Evolutionary conservation across 2,797 vertebrate genomes (phyloP).

Genomic region (Poecilia gillii): DNA sequence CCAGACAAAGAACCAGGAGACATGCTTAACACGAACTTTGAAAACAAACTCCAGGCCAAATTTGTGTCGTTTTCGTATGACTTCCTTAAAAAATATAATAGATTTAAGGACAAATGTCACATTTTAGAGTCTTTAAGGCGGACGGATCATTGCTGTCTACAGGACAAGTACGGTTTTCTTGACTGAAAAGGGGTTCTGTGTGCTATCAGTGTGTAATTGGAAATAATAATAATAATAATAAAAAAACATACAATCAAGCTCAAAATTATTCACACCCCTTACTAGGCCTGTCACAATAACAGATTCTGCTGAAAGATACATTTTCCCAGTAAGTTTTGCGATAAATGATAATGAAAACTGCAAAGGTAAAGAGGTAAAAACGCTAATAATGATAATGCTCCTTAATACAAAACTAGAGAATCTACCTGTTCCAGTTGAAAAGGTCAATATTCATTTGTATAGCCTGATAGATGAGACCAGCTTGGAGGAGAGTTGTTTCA

Average conservation of each 20-base stretch:
- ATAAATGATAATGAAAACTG: neutral
- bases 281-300: too few species aligned
- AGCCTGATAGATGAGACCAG: constrained; percentile 92
- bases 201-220: neutral
- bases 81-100: neutral
- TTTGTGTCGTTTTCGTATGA: neutral
- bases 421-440: constrained; percentile 96
- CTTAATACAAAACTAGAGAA: neutral
- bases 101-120: neutral
- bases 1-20: constrained; percentile 20
- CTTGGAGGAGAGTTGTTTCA: constrained; percentile 89
- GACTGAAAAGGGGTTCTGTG: neutral
- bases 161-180: neutral
- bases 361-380: neutral
- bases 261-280: neutral
- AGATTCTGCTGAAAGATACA: too few species aligned
- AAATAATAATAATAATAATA: neutral
- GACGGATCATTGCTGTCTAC: neutral
- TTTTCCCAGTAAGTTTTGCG: too few species aligned
- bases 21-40: neutral
- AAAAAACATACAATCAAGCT: neutral
- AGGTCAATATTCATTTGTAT: constrained; percentile 93
- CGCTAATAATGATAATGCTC: neutral
- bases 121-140: neutral
- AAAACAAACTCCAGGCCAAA: constrained; percentile 7